Evolutionary conservation across 2,797 vertebrate species (phyloP).

Genomic region (Fratercula arctica): DNA sequence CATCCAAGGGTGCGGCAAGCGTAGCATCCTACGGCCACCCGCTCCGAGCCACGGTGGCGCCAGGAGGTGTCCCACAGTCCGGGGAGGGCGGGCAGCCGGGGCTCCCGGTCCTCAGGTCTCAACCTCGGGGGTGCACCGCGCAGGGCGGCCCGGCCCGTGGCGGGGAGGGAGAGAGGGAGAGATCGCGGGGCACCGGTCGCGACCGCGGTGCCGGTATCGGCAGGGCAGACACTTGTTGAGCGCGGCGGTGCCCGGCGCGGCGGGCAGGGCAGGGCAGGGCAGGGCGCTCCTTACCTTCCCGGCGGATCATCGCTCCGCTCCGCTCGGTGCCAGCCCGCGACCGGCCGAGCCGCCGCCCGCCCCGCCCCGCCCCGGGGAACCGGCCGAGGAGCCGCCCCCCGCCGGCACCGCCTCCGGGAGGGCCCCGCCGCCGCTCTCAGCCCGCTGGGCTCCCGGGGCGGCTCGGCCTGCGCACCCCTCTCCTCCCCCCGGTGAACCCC

Average conservation of each 20-base stretch:
- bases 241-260: not conserved
- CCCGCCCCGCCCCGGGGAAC: not conserved
- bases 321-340: not conserved
- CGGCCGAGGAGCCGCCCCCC: not conserved
- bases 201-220: not conserved
- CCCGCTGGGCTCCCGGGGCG: not conserved
- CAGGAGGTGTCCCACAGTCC: not conserved
- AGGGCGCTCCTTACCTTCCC: conserved; percentile 36
- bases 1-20: not conserved
- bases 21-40: not conserved
- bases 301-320: conserved; percentile 50
- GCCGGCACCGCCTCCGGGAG: not conserved
- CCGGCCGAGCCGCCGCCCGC: not conserved
- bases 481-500: too few species aligned
- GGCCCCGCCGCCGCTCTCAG: not conserved
- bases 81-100: not conserved
- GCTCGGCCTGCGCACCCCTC: not conserved
- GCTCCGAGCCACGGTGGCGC: not conserved
- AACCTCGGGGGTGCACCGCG: fast-evolving
- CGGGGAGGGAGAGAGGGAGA: not conserved
- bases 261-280: not conserved
- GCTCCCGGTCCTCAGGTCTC: fast-evolving
- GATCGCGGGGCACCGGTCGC: not conserved
- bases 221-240: conserved; percentile 39
- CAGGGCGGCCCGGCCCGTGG: not conserved